Base-by-base conservation (phyloP, 1,140 invertebrate genomes). In the Pogonomyrmex barbatus region DNA sequence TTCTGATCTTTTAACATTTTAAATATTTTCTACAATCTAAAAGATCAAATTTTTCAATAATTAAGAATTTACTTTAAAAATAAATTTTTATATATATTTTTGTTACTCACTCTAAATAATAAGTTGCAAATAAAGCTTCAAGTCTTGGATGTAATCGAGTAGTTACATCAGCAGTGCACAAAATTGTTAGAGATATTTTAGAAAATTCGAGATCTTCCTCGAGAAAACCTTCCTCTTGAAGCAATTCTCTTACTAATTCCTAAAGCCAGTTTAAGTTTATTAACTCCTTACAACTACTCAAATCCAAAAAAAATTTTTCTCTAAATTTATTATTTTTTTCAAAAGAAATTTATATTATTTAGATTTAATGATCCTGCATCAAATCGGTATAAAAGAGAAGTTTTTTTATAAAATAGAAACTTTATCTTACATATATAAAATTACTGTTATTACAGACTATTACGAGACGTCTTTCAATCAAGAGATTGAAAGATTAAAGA, bases 121-220 rank as follows among this genome's bases (percentile, higher is more conserved):
- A 93, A 54, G 91, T 90, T 8, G 93, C 91, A 0, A 95, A 71
- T 8, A 94, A 82, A 1, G 93, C 88, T 71, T 92, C 93, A 6
- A 95, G 84, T 87, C 94, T 91, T 0, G 94, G 94, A 89, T 95
- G 95, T n/a, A 95, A 85, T 78, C 91, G 92, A 10, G 93, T 94
- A 2, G 81, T 84, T 14, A 67, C 58, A 79, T 95, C 93, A 0
- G 93, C 94, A 9, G 93, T 95, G 30, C 91, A 93, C 42, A 95
- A 81, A 4, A 94, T 65, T 0, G 91, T 93, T 56, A 95, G 24
- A 0, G 94, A 91, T n/a, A 95, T 83, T 91, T 87, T 94, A 0
- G 94, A 94, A 73, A 95, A 95, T 89, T 93, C 94, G 10, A 95
- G 84, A 85, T 95, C 95, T 0, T 95, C 93, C 68, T 95, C 95